Percentiles rank a stretch among this genome's conserved stretches.
Conservation (phyloP, 2,113 vertebrate species). For the Parus major region DNA sequence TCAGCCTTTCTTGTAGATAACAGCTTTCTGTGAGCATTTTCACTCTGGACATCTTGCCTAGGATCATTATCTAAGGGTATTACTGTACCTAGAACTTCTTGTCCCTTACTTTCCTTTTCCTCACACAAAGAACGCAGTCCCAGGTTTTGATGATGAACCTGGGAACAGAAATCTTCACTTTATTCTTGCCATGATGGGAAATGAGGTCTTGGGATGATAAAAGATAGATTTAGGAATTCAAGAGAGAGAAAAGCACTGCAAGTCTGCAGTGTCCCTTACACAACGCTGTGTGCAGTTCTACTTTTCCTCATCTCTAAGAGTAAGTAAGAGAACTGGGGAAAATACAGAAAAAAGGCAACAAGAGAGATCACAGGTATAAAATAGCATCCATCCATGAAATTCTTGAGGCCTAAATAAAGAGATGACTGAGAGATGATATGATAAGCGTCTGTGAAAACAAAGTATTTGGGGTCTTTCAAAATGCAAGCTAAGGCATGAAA, state of each 20-base stretch:
- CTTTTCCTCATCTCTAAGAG: neutral
- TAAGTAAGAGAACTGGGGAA: neutral
- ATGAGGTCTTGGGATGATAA: neutral
- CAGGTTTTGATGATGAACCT: neutral
- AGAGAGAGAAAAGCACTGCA: neutral
- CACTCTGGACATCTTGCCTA: neutral
- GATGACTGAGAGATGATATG: rapidly evolving
- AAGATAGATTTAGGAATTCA: neutral
- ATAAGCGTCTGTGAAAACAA: neutral
- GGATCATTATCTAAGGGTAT: neutral
- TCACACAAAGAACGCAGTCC: neutral
- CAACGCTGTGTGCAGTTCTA: neutral
- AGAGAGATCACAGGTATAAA: neutral
- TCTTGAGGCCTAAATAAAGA: neutral
- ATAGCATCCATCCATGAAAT: neutral
- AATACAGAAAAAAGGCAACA: neutral
- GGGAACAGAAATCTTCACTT: neutral
- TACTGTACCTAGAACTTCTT: neutral
- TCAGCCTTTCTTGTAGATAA: neutral
- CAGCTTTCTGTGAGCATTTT: neutral
- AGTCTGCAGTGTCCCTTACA: neutral
- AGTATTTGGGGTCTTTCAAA: neutral
- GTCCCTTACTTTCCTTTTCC: neutral
- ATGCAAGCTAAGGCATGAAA: neutral
- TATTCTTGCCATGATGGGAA: neutral